A percentile compares a stretch with the other conserved stretches of the same genome.
These are phyloP conservation scores for Sander vitreus DNA, from an alignment of 2,113 vertebrate species.

Conservation along the genomic window DNA sequence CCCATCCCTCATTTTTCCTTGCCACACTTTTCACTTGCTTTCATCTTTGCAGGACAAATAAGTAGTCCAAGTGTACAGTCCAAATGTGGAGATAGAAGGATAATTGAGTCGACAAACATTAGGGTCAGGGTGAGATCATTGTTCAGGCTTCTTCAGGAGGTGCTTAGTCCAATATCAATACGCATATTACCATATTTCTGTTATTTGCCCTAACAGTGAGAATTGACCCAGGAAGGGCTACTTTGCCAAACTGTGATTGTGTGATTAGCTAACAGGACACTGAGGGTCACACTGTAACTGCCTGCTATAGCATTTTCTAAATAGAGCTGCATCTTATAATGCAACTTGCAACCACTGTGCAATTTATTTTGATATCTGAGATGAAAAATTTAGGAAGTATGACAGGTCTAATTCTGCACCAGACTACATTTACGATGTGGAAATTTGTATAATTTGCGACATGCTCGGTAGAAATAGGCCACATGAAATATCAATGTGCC, in stretches of 20 bases:
- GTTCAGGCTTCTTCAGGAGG: conserved; percentile 67
- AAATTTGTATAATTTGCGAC: conserved; percentile 72
- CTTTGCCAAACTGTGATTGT: conserved; percentile 68
- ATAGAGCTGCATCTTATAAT: conserved; percentile 58
- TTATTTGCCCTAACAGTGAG: conserved; percentile 63
- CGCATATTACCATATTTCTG: conserved; percentile 76
- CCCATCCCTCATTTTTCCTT: conserved; percentile 67
- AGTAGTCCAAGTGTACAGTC: conserved; percentile 72
- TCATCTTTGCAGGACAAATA: conserved; percentile 83
- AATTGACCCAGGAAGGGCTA: conserved; percentile 68
- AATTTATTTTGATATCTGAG: conserved; percentile 71
- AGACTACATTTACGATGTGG: conserved; percentile 63
- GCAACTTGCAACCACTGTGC: conserved; percentile 53
- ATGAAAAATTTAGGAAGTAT: conserved; percentile 68
- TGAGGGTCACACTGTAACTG: conserved; percentile 54
- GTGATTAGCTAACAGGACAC: conserved; percentile 63
- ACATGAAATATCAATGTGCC: conserved; percentile 68
- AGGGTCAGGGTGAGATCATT: conserved; percentile 81
- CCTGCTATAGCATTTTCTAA: conserved; percentile 31
- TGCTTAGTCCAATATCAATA: conserved; percentile 73
- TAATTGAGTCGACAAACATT: conserved; percentile 86
- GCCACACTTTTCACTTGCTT: conserved; percentile 81
- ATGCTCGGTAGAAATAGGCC: conserved; percentile 71
- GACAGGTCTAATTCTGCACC: conserved; percentile 67
- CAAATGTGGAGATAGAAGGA: conserved; percentile 83